Conservation (phyloP, 2,888 invertebrate species). For the Altica lythri region DNA sequence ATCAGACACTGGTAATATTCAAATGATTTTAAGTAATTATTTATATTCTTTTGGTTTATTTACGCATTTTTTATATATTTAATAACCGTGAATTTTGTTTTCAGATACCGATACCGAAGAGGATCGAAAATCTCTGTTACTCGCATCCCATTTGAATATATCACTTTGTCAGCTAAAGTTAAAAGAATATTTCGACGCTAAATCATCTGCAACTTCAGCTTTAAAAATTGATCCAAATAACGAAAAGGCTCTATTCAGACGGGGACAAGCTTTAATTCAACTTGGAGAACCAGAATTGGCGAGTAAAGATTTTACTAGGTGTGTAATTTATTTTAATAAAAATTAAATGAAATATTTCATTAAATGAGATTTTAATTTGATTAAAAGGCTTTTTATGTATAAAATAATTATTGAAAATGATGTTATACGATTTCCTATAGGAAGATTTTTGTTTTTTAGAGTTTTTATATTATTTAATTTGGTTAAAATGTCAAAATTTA, state of each 20-base stretch:
- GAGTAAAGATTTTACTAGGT: slow-evolving; percentile 67
- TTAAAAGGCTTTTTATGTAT: no score
- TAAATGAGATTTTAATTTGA: no score
- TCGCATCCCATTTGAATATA: slow-evolving; percentile 79
- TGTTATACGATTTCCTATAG: no score
- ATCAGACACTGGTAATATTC: slow-evolving; percentile 60
- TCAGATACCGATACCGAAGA: slow-evolving; percentile 57
- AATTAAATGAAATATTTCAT: no score
- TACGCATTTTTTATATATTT: background rate
- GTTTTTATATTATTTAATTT: no score
- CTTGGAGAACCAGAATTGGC: slow-evolving; percentile 81
- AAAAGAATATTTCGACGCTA: slow-evolving; percentile 71
- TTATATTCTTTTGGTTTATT: background rate
- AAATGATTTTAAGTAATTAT: slow-evolving; percentile 1
- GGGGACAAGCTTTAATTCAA: slow-evolving; percentile 79
- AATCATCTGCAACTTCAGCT: slow-evolving; percentile 76
- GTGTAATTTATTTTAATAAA: slow-evolving; percentile 3
- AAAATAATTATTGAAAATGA: no score
- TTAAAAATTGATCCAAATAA: slow-evolving; percentile 74
- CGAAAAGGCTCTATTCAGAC: slow-evolving; percentile 88
- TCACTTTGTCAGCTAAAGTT: slow-evolving; percentile 80
- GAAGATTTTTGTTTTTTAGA: no score
- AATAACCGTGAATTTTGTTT: slow-evolving; percentile 19
- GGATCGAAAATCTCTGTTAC: slow-evolving; percentile 62
- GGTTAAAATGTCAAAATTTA: no score